Base-by-base conservation (phyloP, 2,888 invertebrate species). In the Merodon equestris region DNA sequence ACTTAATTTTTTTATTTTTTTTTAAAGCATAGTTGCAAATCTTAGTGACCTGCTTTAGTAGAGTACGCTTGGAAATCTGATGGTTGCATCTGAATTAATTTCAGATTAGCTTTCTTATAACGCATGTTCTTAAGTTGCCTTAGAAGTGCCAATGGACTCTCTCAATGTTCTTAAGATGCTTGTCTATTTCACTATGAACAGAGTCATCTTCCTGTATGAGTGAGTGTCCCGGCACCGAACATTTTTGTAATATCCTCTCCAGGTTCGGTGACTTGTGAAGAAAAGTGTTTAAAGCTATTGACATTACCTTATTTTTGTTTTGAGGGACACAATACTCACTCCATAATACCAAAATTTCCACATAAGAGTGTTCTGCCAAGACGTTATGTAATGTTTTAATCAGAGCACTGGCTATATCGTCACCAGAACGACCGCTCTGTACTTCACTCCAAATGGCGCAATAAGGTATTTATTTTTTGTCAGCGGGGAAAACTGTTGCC, bases 141-240 rank as follows among this genome's bases (percentile, higher is more conserved):
- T 56, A 44, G 10, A 56, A 19, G 19, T 44, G 56, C 18, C 40
- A 56, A 53, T 51, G 27, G 63, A 34, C 63, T 63, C 44, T 64
- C 38, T 47, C 34, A 47, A 47, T 44, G 10, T 36, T 36, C 10
- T 36, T 36, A 10, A 47, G 38, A 18, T 61, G 40, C 15, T 48
- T 54, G 10, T 56, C 54, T 56, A 66, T 19, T 54, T 38, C 47
- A 48, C 64, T 66, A 40, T 66, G 64, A 48, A 66, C 48, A 44
- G 53, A 63, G 53, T 56, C 48, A 47, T 47, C 38, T 40, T 66
- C 48, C 27, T 66, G 66, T 48, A 54, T 56, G 19, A 56, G 56
- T 40, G 53, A 45, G 18, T 53, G 63, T 45, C 63, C 44, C 13
- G 53, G 53, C 7, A 63, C 53, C 36, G 45, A 63, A 53, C 1